These are phyloP conservation scores for Lanistes nyassanus DNA, from an alignment of 1,140 invertebrate species.

Conservation along the genomic window DNA sequence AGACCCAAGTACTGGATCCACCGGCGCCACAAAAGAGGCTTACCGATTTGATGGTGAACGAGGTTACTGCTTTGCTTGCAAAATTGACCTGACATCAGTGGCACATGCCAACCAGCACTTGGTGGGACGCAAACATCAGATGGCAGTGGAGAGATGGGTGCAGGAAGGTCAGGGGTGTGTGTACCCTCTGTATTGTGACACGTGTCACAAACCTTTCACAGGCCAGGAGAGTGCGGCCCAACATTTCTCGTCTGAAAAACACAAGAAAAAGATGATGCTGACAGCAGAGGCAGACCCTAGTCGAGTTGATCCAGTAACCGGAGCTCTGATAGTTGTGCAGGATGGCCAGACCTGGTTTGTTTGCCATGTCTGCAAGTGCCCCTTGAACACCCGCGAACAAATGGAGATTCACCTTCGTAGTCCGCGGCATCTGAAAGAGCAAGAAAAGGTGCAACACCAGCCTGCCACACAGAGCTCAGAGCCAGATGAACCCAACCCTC, in stretches of 20 bases:
- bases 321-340: not conserved
- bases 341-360: conserved; percentile 43
- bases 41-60: conserved; percentile 29
- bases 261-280: conserved; percentile 36
- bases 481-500: too few species aligned
- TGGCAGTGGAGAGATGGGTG: conserved; percentile 22
- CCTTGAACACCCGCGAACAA: conserved; percentile 48
- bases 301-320: not conserved
- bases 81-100: conserved; percentile 38
- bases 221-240: conserved; percentile 51
- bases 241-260: conserved; percentile 48
- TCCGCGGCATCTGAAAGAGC: conserved; percentile 39
- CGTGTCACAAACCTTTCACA: conserved; percentile 46
- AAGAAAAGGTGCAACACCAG: conserved; percentile 11
- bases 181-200: conserved; percentile 40
- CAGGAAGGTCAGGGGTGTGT: conserved; percentile 8
- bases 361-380: conserved; percentile 48
- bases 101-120: conserved; percentile 40
- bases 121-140: conserved; percentile 39
- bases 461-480: not conserved
- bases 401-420: conserved; percentile 42
- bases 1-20: not conserved
- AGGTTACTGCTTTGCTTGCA: conserved; percentile 40
- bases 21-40: not conserved
- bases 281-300: not conserved